Conservation (phyloP, 2,113 vertebrate species). For the Ceyx cyanopectus region DNA sequence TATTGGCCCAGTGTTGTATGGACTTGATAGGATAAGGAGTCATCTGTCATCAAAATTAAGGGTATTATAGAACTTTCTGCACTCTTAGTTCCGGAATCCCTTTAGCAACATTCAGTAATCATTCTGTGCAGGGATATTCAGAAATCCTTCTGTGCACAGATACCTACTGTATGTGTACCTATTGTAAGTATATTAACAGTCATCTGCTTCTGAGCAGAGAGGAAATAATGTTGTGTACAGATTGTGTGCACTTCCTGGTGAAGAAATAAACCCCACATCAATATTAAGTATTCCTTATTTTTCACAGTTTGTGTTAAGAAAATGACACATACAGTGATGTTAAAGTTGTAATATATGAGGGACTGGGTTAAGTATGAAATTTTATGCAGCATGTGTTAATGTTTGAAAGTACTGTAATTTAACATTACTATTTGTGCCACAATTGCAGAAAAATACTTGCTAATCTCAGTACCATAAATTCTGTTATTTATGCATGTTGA, state of each 20-base stretch:
- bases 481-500: not conserved
- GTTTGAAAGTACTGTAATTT: not conserved
- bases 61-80: not conserved
- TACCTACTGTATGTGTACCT: not conserved
- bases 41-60: not conserved
- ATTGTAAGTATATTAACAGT: not conserved
- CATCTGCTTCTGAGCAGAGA: not conserved
- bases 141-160: not conserved
- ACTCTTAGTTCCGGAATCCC: not conserved
- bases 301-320: not conserved
- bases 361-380: not conserved
- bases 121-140: not conserved
- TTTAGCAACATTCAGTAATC: too few relatives aligned
- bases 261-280: not conserved
- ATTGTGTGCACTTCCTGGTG: not conserved
- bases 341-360: not conserved
- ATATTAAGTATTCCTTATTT: not conserved
- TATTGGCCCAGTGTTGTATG: slow-evolving; percentile 6
- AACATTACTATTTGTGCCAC: not conserved
- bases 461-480: not conserved
- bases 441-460: not conserved
- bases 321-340: not conserved
- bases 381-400: not conserved
- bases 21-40: slow-evolving; percentile 28
- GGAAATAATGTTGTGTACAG: not conserved